These are phyloP conservation scores for Drosophila yakuba DNA, from an alignment of 1,140 invertebrate species.

Conservation along the genomic window DNA sequence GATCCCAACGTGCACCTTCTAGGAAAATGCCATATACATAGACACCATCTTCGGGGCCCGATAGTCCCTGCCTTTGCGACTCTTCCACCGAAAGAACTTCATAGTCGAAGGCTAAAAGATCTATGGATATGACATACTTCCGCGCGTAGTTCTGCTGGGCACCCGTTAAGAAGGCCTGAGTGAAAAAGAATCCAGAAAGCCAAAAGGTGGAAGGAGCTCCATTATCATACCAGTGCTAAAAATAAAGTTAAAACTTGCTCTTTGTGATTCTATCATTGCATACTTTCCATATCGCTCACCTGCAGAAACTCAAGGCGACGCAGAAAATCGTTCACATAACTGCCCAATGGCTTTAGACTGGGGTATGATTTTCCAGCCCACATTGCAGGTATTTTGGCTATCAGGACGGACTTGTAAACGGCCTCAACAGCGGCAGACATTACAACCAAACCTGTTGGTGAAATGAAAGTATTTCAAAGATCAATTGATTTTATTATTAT, in stretches of 20 bases:
- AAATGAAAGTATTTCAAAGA: neutral
- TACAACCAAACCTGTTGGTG: slow-evolving; percentile 89
- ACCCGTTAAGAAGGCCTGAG: slow-evolving; percentile 97
- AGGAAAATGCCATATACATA: slow-evolving; percentile 94
- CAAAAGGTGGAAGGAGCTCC: slow-evolving; percentile 94
- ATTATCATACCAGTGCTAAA: slow-evolving; percentile 92
- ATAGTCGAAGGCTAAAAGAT: slow-evolving; percentile 94
- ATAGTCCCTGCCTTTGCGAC: slow-evolving; percentile 43
- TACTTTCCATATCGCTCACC: slow-evolving; percentile 84
- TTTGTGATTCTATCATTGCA: no score
- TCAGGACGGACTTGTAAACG: slow-evolving; percentile 92
- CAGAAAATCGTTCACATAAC: slow-evolving; percentile 95
- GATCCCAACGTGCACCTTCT: slow-evolving; percentile 95
- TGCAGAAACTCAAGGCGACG: slow-evolving; percentile 92
- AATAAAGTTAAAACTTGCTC: neutral
- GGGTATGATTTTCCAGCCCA: slow-evolving; percentile 96
- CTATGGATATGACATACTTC: slow-evolving; percentile 95
- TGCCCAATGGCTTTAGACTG: slow-evolving; percentile 95
- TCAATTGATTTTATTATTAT: no score
- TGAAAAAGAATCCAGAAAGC: slow-evolving; percentile 98
- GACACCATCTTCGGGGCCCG: slow-evolving; percentile 91
- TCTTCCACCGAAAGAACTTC: slow-evolving; percentile 85
- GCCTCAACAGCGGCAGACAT: slow-evolving; percentile 95
- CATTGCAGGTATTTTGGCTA: slow-evolving; percentile 92
- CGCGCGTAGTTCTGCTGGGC: slow-evolving; percentile 97